Evolutionary conservation across 2,888 invertebrate species (phyloP).

Genomic region (Dasypogon diadema): DNA sequence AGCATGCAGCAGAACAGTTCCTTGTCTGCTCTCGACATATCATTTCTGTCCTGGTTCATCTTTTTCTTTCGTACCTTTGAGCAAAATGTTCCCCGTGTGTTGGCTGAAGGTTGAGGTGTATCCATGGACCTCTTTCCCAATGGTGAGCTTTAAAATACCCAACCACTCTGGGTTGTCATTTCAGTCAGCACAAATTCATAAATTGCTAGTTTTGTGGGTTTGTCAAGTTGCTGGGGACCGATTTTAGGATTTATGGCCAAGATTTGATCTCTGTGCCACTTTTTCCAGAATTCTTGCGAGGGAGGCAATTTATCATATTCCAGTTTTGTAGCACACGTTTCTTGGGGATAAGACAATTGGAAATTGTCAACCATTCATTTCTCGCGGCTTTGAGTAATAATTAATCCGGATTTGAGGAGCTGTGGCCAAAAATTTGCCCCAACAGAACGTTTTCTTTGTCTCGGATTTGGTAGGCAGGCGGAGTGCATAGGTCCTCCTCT

Average conservation of each 20-base stretch:
- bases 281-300: not conserved
- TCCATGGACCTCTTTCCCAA: not conserved
- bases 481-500: no score
- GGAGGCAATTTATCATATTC: constrained; percentile 18
- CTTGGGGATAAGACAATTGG: no score
- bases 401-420: no score
- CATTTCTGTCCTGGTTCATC: constrained; percentile 4
- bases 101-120: not conserved
- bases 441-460: no score
- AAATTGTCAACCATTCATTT: no score
- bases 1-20: constrained; percentile 1
- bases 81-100: not conserved
- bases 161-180: not conserved
- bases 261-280: constrained; percentile 14
- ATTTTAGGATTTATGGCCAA: constrained; percentile 9
- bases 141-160: not conserved
- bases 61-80: not conserved
- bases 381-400: no score
- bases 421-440: no score
- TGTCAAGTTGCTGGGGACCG: constrained; percentile 8
- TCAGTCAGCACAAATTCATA: constrained; percentile 19
- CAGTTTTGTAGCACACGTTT: not conserved
- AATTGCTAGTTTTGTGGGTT: constrained; percentile 43
- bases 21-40: constrained; percentile 11
- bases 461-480: no score